Evolutionary conservation across 2,888 invertebrate genomes (phyloP).

Genomic region (Lasioglossum calceatum): DNA sequence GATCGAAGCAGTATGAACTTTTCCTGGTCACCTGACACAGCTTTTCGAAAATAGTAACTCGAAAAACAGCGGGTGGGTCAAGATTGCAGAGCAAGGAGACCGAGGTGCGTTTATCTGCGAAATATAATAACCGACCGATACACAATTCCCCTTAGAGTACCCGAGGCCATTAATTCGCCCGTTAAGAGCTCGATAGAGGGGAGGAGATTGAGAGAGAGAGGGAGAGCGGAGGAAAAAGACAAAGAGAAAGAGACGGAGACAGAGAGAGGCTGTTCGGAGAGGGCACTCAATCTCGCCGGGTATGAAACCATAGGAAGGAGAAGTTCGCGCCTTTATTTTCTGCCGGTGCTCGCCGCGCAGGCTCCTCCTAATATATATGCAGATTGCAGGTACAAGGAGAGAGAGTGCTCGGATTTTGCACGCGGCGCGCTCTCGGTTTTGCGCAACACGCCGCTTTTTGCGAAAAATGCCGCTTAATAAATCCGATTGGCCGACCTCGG

Average conservation of each 20-base stretch:
- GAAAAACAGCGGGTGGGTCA: neutral
- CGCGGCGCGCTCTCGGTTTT: slow-evolving; percentile 1
- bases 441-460: neutral
- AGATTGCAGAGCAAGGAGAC: neutral
- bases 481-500: neutral
- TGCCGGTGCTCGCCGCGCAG: neutral
- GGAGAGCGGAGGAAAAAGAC: neutral
- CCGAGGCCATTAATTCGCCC: slow-evolving; percentile 8
- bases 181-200: slow-evolving; percentile 7
- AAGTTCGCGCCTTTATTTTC: slow-evolving; percentile 50
- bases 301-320: slow-evolving; percentile 37
- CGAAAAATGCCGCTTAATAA: slow-evolving; percentile 7
- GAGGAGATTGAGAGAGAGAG: neutral
- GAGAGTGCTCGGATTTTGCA: slow-evolving; percentile 35
- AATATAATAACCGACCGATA: neutral
- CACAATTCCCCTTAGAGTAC: neutral
- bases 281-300: slow-evolving; percentile 25
- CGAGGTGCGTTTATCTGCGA: neutral
- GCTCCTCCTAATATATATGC: slow-evolving; percentile 63
- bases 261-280: neutral
- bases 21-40: neutral
- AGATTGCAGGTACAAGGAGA: slow-evolving; percentile 58
- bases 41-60: neutral
- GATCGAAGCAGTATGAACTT: neutral
- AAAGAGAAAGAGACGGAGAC: neutral